Base-by-base conservation (phyloP, 2,113 vertebrate genomes). In the Strigops habroptila region DNA sequence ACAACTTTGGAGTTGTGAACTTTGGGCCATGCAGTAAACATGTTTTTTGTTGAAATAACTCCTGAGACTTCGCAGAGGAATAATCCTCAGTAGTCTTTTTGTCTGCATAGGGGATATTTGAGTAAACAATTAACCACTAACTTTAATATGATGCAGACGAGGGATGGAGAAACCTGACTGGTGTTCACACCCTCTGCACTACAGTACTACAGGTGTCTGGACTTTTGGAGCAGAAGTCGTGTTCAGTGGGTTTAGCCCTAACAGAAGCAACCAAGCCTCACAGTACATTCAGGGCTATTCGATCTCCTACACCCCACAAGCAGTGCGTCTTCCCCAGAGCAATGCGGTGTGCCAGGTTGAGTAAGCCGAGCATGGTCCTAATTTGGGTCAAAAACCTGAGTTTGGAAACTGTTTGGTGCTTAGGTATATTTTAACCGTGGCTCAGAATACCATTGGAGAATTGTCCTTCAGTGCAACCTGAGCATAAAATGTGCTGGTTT, bases 281-380 rank as follows among this genome's bases (percentile, higher is more conserved):
- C 8, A 2, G 14, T 11, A 14, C 2, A 0, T 14, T n/a, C 10
- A 14, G 46, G 24, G 75, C 70, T n/a, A 0, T 6, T 68, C 44
- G 13, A 7, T 37, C 48, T 7, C 12, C 33, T 39, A 0, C 8
- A 1, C 22, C 43, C 18, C 28, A 0, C 41, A 12, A 11, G 37
- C 82, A 4, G 51, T 0, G 1, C 19, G 5, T 1, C 48, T 46
- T 35, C 21, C 82, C 55, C 41, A 37, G 55, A 14, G 16, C 5
- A 0, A 0, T 7, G 35, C 2, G 2, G 0, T 6, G 2, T 49
- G 23, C 59, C 8, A 0, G 3, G 4, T 2, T 18, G 10, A 10
- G 13, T 28, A 74, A 35, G 23, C 39, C 21, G 23, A 6, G 35
- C 4, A 1, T 10, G 4, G 35, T 18, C 41, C 53, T 43, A 1